Percentiles rank a stretch among this genome's conserved stretches.
These are phyloP conservation scores for Nyleta sp. DNA, from an alignment of 2,888 invertebrate species.

Conservation along the genomic window DNA sequence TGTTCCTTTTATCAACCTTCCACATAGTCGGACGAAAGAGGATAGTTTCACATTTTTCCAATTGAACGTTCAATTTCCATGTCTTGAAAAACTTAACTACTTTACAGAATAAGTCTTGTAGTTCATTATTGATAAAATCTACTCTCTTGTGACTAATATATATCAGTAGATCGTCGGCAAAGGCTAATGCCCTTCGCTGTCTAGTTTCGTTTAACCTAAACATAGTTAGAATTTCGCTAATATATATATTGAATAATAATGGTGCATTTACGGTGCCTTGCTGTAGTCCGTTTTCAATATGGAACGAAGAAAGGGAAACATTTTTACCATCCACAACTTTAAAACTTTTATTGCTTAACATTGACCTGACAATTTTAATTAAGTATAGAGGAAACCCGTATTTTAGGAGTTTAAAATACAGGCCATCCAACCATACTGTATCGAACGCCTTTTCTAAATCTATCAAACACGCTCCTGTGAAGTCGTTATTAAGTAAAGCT, in stretches of 20 bases:
- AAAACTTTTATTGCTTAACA: neutral
- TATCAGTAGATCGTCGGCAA: conserved; percentile 19
- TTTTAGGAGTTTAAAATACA: neutral
- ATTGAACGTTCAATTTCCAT: conserved; percentile 63
- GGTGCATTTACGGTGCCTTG: conserved; percentile 6
- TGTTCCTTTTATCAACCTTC: neutral
- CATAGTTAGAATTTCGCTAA: neutral
- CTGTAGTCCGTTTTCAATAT: conserved; percentile 1
- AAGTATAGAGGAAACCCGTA: neutral
- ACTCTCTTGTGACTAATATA: neutral
- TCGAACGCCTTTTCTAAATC: conserved; percentile 4
- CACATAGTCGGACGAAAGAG: conserved; percentile 39
- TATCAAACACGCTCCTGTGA: neutral
- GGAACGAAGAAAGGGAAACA: neutral
- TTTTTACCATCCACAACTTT: neutral
- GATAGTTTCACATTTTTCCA: conserved; percentile 60
- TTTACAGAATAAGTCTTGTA: conserved; percentile 10
- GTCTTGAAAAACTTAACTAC: conserved; percentile 20
- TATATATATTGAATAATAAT: neutral
- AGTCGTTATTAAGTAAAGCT: neutral
- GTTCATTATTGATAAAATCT: neutral
- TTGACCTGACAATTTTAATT: neutral
- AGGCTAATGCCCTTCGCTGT: neutral
- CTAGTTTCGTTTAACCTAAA: neutral
- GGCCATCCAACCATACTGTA: neutral